These are phyloP conservation scores for Gymnocheta viridis DNA, from an alignment of 2,888 invertebrate genomes.

Conservation along the genomic window DNA sequence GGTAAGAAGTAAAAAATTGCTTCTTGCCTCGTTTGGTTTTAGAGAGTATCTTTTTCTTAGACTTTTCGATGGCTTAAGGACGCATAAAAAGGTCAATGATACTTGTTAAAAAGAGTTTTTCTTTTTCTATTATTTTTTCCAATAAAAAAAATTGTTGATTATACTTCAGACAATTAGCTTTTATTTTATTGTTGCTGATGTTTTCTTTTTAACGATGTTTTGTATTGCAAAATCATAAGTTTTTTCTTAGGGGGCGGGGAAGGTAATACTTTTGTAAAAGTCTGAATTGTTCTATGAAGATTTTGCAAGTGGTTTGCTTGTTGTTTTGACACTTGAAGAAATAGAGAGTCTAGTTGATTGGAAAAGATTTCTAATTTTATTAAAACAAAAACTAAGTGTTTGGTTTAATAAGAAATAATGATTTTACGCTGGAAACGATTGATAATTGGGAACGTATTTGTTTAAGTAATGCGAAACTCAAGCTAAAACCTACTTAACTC, in stretches of 20 bases:
- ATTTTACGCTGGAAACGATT: too few relatives aligned
- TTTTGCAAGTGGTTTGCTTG: background rate
- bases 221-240: background rate
- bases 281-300: background rate
- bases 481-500: too few relatives aligned
- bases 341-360: background rate
- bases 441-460: too few relatives aligned
- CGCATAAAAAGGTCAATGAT: conserved; percentile 62
- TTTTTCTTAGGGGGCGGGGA: background rate
- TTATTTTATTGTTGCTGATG: conserved; percentile 43
- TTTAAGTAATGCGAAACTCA: background rate
- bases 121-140: background rate
- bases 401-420: too few relatives aligned
- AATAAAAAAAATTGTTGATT: conserved; percentile 51
- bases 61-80: conserved; percentile 35
- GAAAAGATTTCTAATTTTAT: background rate
- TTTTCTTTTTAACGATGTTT: conserved; percentile 30
- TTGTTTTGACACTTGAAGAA: conserved; percentile 43
- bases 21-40: background rate
- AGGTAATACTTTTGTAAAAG: background rate
- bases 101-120: conserved; percentile 32
- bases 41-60: background rate
- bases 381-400: background rate
- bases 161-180: conserved; percentile 66
- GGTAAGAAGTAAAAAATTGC: conserved; percentile 8